Base-by-base conservation (phyloP, 1,140 invertebrate species). In the Vanessa atalanta region DNA sequence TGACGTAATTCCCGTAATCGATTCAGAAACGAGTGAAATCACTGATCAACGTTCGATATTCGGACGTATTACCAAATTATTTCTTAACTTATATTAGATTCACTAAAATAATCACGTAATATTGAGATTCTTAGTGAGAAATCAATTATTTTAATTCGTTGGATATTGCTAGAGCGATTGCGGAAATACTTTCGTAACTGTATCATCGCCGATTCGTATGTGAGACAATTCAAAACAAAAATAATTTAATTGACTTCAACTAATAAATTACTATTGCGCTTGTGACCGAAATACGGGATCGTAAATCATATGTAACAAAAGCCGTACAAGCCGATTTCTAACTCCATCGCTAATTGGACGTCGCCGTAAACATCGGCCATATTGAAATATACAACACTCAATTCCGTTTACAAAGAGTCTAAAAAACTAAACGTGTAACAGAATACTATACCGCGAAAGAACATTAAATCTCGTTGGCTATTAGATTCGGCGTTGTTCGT, bases 251-350 rank as follows among this genome's bases (percentile, higher is more conserved):
- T 20, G 16, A 55, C n/a, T 67, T 14, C 50, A 53, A 53, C 11
- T 48, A 23, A 67, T 60, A 26, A 26, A 26, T 26, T 26, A 26
- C 4, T 60, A 26, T 60, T 26, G 55, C 47, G 47, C 43, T 55
- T 77, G 48, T 43, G 63, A 73, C 57, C 71, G 70, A 72, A 72
- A 80, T 70, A 68, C 67, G 60, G 47, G 37, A 47, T 43, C 83
- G 81, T 90, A 89, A 89, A 88, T 89, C 88, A 87, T 70, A 51
- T 51, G 79, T 81, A 88, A 89, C 84, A 88, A 87, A 89, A 88
- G 83, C 70, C 77, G 80, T 51, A 66, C 76, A 74, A 64, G 75
- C 68, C 70, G 75, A 57, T 73, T 69, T 72, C 72, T 71, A 75
- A 66, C 72, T 68, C 79, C 76, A 80, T 73, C 73, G 77, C 85